A percentile compares a stretch with the other conserved stretches of the same genome.
Evolutionary conservation across 2,113 vertebrate genomes (phyloP).

Genomic region (Albula goreensis): DNA sequence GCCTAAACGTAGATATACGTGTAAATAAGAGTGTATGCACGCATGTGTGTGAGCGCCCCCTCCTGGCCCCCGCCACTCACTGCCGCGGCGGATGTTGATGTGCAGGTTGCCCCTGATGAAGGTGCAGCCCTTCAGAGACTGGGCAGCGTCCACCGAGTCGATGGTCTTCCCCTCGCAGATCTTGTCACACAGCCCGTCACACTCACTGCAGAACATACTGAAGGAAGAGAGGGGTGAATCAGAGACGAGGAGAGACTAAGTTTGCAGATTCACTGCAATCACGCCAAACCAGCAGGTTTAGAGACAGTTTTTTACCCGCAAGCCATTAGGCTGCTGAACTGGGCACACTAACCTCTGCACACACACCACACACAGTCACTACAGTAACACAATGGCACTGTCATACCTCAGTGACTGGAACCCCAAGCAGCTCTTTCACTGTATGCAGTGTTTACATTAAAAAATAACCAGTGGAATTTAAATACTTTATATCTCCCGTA

Average conservation of each 20-base stretch:
- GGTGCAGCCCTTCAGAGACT: constrained; percentile 92
- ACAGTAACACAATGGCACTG: too few relatives aligned
- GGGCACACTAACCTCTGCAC: too few relatives aligned
- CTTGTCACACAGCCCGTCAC: constrained; percentile 92
- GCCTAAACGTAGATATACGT: background rate
- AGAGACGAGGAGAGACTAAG: background rate
- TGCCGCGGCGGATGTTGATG: constrained; percentile 94
- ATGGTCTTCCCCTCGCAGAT: constrained; percentile 88
- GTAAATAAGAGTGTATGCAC: background rate
- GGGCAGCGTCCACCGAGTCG: constrained; percentile 91
- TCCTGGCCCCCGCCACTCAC: constrained; percentile 73
- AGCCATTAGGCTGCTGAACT: too few relatives aligned
- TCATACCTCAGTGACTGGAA: too few relatives aligned
- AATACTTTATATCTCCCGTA: too few relatives aligned
- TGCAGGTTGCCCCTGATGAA: constrained; percentile 92
- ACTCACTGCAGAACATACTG: constrained; percentile 92
- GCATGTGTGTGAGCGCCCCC: background rate
- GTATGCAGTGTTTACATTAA: too few relatives aligned
- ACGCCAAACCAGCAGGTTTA: too few relatives aligned
- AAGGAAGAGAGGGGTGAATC: background rate
- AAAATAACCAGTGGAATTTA: too few relatives aligned
- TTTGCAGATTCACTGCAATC: too few relatives aligned
- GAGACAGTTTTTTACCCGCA: too few relatives aligned
- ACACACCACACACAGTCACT: too few relatives aligned
- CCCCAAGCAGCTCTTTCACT: too few relatives aligned